Percentiles rank a stretch among this genome's conserved stretches.
These are phyloP conservation scores for Salvator merianae DNA, from an alignment of 2,113 vertebrate genomes.

Conservation along the genomic window DNA sequence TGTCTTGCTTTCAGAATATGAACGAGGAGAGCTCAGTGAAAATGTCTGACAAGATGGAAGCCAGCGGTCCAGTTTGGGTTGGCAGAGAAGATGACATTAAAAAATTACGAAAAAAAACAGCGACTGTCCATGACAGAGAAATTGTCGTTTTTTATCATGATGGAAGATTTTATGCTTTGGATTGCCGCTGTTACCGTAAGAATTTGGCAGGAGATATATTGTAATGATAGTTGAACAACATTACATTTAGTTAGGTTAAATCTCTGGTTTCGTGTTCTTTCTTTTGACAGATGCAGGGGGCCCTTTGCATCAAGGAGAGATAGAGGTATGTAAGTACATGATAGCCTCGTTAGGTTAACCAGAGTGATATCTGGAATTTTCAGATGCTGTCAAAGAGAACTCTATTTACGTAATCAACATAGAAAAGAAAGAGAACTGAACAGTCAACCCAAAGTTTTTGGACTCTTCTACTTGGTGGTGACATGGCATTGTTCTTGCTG, in stretches of 20 bases:
- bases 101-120: conserved; percentile 70
- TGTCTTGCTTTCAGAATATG: conserved; percentile 54
- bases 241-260: not conserved
- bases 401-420: not conserved
- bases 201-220: conserved; percentile 29
- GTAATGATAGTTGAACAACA: conserved; percentile 8
- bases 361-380: not conserved
- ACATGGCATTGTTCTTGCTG: too few relatives aligned
- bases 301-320: conserved; percentile 84
- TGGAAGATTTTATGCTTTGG: conserved; percentile 85
- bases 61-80: conserved; percentile 68
- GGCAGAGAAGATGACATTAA: conserved; percentile 86
- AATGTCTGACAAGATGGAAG: conserved; percentile 10
- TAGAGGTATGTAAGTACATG: conserved; percentile 82
- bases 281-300: conserved; percentile 86
- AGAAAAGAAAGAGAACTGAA: too few relatives aligned
- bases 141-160: conserved; percentile 84
- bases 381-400: not conserved
- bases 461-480: too few relatives aligned
- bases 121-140: conserved; percentile 81
- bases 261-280: conserved; percentile 32
- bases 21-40: conserved; percentile 37
- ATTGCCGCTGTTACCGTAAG: conserved; percentile 94
- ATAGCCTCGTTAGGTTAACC: not conserved
- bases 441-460: too few relatives aligned